These are phyloP conservation scores for Tetragnatha versicolor DNA, from an alignment of 1,140 invertebrate genomes.

Conservation along the genomic window DNA sequence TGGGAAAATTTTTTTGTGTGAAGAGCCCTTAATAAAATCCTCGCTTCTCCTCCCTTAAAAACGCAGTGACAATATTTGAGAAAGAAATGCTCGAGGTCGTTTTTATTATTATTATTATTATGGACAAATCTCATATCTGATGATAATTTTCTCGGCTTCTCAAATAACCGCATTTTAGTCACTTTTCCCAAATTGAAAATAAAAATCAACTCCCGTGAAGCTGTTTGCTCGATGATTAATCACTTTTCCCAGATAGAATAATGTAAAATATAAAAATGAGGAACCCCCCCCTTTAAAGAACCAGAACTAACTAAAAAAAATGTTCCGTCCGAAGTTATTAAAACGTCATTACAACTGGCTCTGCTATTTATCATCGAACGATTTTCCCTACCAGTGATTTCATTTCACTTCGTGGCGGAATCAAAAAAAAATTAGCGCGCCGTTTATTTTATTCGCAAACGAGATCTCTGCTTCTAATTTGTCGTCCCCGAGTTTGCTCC, in stretches of 20 bases:
- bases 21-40: too few relatives aligned
- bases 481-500: slow-evolving; percentile 14
- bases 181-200: too few relatives aligned
- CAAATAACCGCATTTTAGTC: slow-evolving; percentile 5
- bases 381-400: slow-evolving; percentile 3
- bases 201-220: too few relatives aligned
- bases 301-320: not conserved
- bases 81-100: too few relatives aligned
- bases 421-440: not conserved
- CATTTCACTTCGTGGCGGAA: not conserved
- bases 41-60: too few relatives aligned
- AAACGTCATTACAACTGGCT: slow-evolving; percentile 41
- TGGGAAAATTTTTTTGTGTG: too few relatives aligned
- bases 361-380: slow-evolving; percentile 33
- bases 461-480: slow-evolving; percentile 19
- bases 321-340: slow-evolving; percentile 12
- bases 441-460: not conserved
- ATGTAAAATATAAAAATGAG: slow-evolving; percentile 18
- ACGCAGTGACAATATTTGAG: too few relatives aligned
- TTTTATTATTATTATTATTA: too few relatives aligned
- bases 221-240: slow-evolving; percentile 37
- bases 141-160: too few relatives aligned
- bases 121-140: too few relatives aligned
- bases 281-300: not conserved
- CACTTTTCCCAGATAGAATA: not conserved